A percentile compares a stretch with the other conserved stretches of the same genome.
Conservation (phyloP, 2,888 invertebrate species). For the Cotesia congregata region DNA sequence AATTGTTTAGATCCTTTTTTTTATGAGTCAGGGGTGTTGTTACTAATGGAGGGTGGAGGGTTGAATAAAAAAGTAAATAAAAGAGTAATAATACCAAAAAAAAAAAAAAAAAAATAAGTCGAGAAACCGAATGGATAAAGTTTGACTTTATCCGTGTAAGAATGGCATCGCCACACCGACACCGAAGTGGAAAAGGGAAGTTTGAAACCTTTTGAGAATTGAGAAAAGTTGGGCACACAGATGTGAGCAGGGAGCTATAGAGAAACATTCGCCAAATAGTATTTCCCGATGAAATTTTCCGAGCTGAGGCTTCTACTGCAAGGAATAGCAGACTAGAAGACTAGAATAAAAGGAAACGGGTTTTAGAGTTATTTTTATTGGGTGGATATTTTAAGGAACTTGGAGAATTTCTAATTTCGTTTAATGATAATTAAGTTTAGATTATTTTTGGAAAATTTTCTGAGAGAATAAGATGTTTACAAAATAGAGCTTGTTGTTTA, state of each 20-base stretch:
- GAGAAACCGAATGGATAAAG: slow-evolving; percentile 30
- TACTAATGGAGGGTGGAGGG: neutral
- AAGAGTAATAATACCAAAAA: neutral
- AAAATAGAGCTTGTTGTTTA: neutral
- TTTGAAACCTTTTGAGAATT: slow-evolving; percentile 20
- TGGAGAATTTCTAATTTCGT: neutral
- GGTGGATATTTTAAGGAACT: neutral
- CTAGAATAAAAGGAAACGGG: neutral
- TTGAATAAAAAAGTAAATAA: neutral
- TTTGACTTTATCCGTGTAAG: slow-evolving; percentile 32
- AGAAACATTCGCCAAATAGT: neutral
- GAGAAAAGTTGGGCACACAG: neutral
- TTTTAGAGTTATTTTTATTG: neutral
- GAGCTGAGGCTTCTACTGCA: too few relatives aligned
- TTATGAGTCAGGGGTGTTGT: neutral
- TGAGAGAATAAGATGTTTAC: neutral
- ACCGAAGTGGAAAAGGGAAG: neutral
- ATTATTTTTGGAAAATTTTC: neutral
- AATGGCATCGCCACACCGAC: slow-evolving; percentile 13
- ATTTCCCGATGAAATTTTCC: slow-evolving; percentile 11
- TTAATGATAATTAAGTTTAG: neutral
- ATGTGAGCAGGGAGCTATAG: neutral
- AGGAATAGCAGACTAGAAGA: neutral
- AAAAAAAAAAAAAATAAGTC: neutral
- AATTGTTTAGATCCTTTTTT: neutral